Conservation (phyloP, 2,797 vertebrate species). For the Sebastes hopkinsi region DNA sequence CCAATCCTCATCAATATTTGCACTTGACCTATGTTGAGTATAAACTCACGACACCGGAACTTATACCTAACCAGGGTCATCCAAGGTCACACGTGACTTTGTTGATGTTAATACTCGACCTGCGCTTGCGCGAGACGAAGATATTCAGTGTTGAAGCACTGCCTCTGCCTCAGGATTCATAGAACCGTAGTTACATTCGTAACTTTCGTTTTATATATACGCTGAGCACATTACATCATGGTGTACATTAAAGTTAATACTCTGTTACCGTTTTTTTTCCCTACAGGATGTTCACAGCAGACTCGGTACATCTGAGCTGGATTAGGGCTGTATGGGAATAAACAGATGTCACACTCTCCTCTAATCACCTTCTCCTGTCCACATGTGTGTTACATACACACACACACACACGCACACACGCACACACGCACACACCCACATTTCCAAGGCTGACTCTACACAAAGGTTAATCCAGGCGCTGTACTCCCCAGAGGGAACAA, state of each 20-base stretch:
- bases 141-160: no score
- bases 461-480: constrained; percentile 16
- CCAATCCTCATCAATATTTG: background rate
- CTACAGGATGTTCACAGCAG: background rate
- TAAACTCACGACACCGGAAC: background rate
- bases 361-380: background rate
- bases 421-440: background rate
- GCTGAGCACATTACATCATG: background rate
- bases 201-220: background rate
- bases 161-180: no score
- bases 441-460: background rate
- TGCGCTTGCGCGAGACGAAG: no score
- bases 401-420: no score
- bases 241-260: background rate
- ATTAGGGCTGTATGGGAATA: background rate
- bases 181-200: no score
- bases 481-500: background rate
- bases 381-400: background rate
- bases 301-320: background rate
- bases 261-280: background rate
- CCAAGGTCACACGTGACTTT: no score
- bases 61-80: no score
- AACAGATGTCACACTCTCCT: background rate
- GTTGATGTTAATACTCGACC: no score
- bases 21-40: background rate